Conservation (phyloP, 2,113 vertebrate genomes). For the Antennarius striatus region DNA sequence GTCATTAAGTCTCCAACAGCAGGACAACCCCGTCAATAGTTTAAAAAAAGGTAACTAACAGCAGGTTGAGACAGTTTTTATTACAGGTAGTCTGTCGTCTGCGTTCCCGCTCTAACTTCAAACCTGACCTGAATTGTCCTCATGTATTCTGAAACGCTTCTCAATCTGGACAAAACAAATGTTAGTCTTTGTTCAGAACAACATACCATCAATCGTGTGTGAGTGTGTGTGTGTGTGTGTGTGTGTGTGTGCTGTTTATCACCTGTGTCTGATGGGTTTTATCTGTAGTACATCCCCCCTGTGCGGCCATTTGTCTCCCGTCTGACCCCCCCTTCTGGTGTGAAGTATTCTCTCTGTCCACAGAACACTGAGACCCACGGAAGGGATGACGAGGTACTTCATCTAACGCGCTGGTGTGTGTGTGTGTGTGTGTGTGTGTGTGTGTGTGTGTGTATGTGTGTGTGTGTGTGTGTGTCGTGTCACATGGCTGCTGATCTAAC, state of each 20-base stretch:
- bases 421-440: background rate
- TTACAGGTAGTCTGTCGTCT: too few relatives aligned
- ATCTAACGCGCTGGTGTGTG: background rate
- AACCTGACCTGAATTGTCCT: too few relatives aligned
- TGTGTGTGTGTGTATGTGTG: slow-evolving; percentile 1
- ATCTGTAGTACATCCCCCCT: slow-evolving; percentile 13
- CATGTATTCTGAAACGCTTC: background rate
- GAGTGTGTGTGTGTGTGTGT: slow-evolving; percentile 13
- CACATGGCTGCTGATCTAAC: background rate
- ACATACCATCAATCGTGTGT: background rate
- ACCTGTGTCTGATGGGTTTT: slow-evolving; percentile 8
- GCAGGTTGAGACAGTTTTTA: too few relatives aligned
- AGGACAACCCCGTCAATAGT: too few relatives aligned
- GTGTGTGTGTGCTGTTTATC: slow-evolving; percentile 14
- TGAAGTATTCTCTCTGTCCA: slow-evolving; percentile 29
- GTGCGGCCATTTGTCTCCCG: slow-evolving; percentile 36
- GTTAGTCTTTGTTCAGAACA: slow-evolving; percentile 40
- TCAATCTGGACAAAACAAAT: too few relatives aligned
- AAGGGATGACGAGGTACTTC: slow-evolving; percentile 19
- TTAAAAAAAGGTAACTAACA: too few relatives aligned
- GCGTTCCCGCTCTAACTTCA: too few relatives aligned
- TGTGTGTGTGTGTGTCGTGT: background rate
- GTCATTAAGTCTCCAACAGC: too few relatives aligned
- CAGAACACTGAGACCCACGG: slow-evolving; percentile 20
- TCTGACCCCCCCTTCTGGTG: slow-evolving; percentile 53